Conservation (phyloP, 1,140 invertebrate genomes). For the Halotydeus destructor region DNA sequence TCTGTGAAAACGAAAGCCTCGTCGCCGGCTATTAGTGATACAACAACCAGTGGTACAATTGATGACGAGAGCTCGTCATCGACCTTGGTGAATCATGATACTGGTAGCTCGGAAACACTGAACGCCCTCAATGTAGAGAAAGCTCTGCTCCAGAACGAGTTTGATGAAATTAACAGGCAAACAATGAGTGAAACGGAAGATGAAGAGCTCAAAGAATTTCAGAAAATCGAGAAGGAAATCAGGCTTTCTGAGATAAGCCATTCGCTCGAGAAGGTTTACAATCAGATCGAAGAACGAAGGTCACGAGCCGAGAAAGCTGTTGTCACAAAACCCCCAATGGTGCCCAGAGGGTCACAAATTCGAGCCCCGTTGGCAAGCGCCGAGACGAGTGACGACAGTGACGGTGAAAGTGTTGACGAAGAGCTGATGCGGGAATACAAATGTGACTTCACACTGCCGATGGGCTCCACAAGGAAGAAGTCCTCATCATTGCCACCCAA, state of each 20-base stretch:
- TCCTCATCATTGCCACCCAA: too few relatives aligned
- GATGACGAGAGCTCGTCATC: not conserved
- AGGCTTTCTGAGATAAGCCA: conserved; percentile 9
- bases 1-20: not conserved
- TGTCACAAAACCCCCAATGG: too few relatives aligned
- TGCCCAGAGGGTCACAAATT: too few relatives aligned
- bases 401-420: too few relatives aligned
- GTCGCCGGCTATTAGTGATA: too few relatives aligned
- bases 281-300: conserved; percentile 8
- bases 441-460: too few relatives aligned
- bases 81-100: not conserved
- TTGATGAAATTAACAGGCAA: conserved; percentile 2
- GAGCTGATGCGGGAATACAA: too few relatives aligned
- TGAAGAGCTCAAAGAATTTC: conserved; percentile 12
- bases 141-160: not conserved
- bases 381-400: too few relatives aligned
- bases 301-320: too few relatives aligned
- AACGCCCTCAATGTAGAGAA: not conserved
- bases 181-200: conserved; percentile 7
- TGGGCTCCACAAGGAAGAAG: too few relatives aligned
- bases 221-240: conserved; percentile 10
- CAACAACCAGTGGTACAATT: not conserved
- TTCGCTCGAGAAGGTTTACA: conserved; percentile 5
- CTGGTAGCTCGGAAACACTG: not conserved
- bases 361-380: too few relatives aligned